Evolutionary conservation across 2,888 invertebrate species (phyloP).

Genomic region (Pristionchus japonicus): DNA sequence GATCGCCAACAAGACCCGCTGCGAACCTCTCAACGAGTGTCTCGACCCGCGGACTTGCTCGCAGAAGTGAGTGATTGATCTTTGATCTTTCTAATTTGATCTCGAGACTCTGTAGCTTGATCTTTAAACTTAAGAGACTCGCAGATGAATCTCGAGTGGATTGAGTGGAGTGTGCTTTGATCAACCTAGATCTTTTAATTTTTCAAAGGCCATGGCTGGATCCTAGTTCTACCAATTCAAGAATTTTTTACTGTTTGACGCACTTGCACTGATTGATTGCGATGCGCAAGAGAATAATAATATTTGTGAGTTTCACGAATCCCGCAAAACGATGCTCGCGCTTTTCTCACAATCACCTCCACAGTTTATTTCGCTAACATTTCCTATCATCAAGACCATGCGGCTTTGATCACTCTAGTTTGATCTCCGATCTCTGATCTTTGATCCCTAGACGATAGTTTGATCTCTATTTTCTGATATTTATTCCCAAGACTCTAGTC

Average conservation of each 20-base stretch:
- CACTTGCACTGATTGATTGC: no score
- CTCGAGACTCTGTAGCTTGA: not conserved
- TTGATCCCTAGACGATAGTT: not conserved
- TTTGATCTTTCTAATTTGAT: not conserved
- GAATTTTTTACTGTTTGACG: no score
- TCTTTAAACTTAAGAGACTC: no score
- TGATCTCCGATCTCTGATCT: not conserved
- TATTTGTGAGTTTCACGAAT: no score
- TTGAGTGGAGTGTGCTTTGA: not conserved
- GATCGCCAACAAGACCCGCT: conserved; percentile 71
- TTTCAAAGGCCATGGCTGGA: not conserved
- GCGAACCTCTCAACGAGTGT: conserved; percentile 74
- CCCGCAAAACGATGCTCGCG: no score
- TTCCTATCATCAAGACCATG: no score
- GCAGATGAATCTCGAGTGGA: not conserved
- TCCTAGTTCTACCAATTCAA: no score
- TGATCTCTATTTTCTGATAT: conserved; percentile 11
- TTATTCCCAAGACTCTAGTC: not conserved
- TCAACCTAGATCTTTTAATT: not conserved
- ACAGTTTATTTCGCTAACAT: no score
- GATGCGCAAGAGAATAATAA: no score
- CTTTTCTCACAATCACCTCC: no score
- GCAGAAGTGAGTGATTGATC: conserved; percentile 79
- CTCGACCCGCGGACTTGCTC: conserved; percentile 88
- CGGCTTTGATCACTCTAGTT: no score